Base-by-base conservation (phyloP, 2,888 invertebrate species). In the Beris morrisii region DNA sequence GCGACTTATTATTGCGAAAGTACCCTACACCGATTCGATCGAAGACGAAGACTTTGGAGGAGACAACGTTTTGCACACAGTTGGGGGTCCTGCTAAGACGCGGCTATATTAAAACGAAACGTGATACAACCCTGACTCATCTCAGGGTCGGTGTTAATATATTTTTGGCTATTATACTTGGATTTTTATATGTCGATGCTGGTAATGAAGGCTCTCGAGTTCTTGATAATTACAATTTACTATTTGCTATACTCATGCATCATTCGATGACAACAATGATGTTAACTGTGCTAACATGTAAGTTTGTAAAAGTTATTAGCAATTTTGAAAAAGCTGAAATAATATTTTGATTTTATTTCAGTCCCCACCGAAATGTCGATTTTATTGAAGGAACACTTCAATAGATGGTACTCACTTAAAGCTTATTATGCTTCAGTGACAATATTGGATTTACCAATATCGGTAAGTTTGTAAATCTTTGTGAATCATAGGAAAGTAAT, bases 201-300 rank as follows among this genome's bases (percentile, higher is more conserved):
- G 93, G 93, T 1, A 85, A 85, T 69, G 89, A 92, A 71, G 93
- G 91, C 0, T 87, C 88, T 0, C 82, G 90, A 71, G 91, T 92
- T 0, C 74, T 92, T 58, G 91, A 92, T 74, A 93, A 93, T 79
- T 93, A 92, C 74, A 93, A 93, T 81, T 85, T 95, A 68, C 82
- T 96, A 9, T 97, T 97, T 80, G 91, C 95, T 43, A 92, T 95
- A 73, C 84, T 96, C 67, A 92, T 97, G 84, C 96, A 97, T 79
- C 91, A 95, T 74, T 94, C 92, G 84, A 92, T 93, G 90, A 89
- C 92, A 2, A 90, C 92, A 0, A 93, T 93, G 92, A 93, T 93
- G 93, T 83, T 93, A 22, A 93, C 92, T 0, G 90, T 93, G 69
- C 84, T 93, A 43, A 93, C 92, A 11, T 93, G 93, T 93, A 81